Evolutionary conservation across 2,113 vertebrate species (phyloP), one percentile per base, ranked within the genome.

Genomic region (Alethe diademata): DNA sequence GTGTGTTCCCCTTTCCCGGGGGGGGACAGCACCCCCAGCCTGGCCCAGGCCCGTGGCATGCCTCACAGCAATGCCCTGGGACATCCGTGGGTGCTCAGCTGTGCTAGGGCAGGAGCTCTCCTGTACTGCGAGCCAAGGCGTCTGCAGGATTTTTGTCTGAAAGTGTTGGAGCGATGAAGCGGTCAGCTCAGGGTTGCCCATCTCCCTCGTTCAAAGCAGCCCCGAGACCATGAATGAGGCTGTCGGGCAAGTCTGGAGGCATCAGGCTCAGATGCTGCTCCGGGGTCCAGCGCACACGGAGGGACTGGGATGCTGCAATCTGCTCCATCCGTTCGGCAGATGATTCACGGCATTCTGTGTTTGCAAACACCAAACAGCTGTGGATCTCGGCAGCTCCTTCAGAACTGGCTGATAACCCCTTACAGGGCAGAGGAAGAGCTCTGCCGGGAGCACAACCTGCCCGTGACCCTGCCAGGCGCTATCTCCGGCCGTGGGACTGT

Each of bases 201-300:
- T 35, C 18, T 22, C 11, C 24, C 58, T 11, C 5, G 29, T 14
- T 14, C 33, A 22, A 13, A 81, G 42, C 47, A 23, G 18, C 36
- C 40, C 58, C 3, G 2, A 31, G 51, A 2, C 45, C 7, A 1
- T 0, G 36, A 43, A 11, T 6, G 40, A 38, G 24, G 45, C 51
- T 54, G 28, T 35, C 3, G 1, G 47, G 16, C 51, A 8, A 13
- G 45, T 17, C 19, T 5, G 22, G 60, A 72, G 47, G 29, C 29
- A 26, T 14, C 40, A 4, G 35, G 61, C 22, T 56, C 8, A 15
- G 61, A 2, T 5, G 4, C 17, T 19, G 64, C 65, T 42, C 5
- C 23, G 7, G 6, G n/a, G 7, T 29, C 12, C 62, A 4, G 78
- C 14, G 23, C 1, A 0, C 35, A 8, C 5, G 7, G 70, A 12